Evolutionary conservation across 2,888 invertebrate genomes (phyloP), one percentile per base, ranked within the genome.

Genomic region (Cylloceria caligata): DNA sequence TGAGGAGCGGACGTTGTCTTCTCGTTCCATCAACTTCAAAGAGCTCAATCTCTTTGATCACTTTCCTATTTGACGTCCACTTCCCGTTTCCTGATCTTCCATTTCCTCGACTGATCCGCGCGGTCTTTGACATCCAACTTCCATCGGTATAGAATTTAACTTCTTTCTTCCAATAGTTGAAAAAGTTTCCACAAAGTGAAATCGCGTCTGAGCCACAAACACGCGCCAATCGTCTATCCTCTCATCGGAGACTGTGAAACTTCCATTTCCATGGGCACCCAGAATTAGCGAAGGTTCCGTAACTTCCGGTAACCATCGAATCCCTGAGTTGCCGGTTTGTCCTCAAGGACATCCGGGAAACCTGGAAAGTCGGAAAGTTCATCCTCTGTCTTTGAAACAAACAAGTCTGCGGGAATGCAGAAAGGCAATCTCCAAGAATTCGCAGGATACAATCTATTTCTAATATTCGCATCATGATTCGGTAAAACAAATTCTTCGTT

Each of bases 301-400:
- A 55, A n/a, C 55, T n/a, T 52, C 60, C 30, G 47, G 60, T 45
- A 72, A 72, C 47, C 72, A 60, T 60, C 60, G 45, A 60, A 72
- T 72, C 47, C 60, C 13, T 30, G 60, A 47, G 60, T 72, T 42
- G 60, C 30, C 34, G 34, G 45, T 60, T 42, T 21, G 47, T 72
- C 60, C n/a, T 62, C 60, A 60, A 72, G 60, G 60, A 57, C 60
- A 72, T 60, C 42, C 57, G 42, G 30, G 19, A 57, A 57, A 55
- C 19, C 24, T 19, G 19, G 57, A 57, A 57, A 55, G 13, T 27
- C 30, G 30, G 19, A 9, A 57, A 16, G 42, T 62, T 62, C 13
- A 3, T 11, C 16, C 19, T 45, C 19, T 6, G 6, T n/a, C 24
- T 42, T 13, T 27, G 19, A n/a, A 19, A 13, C 34, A 5, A 71